These are phyloP conservation scores for Sminthopsis crassicaudata DNA, from an alignment of 2,113 vertebrate genomes.

Conservation along the genomic window DNA sequence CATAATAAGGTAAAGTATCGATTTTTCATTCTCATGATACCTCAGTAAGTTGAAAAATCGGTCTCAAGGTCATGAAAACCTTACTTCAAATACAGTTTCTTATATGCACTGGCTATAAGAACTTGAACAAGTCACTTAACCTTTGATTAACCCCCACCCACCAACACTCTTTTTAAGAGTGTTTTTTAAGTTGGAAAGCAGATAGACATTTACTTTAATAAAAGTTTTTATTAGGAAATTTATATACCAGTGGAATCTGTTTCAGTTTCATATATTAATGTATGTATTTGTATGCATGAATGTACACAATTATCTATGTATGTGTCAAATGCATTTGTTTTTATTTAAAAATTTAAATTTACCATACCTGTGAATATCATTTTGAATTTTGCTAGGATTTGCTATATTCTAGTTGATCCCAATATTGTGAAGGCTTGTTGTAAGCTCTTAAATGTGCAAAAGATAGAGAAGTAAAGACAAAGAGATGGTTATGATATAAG, in stretches of 20 bases:
- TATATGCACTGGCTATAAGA: not conserved
- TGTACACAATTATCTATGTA: too few species aligned
- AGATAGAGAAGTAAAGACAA: conserved; percentile 3
- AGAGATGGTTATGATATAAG: conserved; percentile 48
- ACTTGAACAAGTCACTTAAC: not conserved
- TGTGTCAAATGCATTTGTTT: not conserved
- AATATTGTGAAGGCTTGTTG: conserved; percentile 54
- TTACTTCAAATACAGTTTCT: not conserved
- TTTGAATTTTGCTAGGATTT: not conserved
- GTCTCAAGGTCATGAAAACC: not conserved
- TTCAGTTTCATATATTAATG: not conserved
- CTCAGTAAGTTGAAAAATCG: not conserved
- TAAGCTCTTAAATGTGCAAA: conserved; percentile 57
- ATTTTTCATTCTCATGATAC: not conserved
- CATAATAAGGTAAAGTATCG: too few species aligned
- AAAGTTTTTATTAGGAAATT: not conserved
- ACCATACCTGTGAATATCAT: too few species aligned
- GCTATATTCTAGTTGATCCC: not conserved
- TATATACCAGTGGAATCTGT: not conserved
- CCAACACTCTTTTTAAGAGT: not conserved
- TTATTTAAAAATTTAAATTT: not conserved
- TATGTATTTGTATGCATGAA: not conserved
- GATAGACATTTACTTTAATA: not conserved
- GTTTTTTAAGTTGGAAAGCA: not conserved
- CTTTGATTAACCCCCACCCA: not conserved